Base-by-base conservation (phyloP, 2,888 invertebrate genomes). In the Tachystola acroxantha region DNA sequence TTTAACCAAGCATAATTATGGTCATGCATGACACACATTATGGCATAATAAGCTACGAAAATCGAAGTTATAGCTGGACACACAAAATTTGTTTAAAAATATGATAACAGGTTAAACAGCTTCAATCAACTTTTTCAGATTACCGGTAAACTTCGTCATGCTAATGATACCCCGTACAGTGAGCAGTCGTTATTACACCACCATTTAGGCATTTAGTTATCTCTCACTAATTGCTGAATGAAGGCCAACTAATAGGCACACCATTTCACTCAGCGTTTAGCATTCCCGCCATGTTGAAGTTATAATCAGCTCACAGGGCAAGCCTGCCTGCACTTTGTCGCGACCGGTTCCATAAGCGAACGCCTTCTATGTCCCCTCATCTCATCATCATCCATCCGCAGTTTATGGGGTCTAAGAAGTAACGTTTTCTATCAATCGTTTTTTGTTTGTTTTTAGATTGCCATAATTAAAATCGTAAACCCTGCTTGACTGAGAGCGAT, bases 191-290 rank as follows among this genome's bases (percentile, higher is more conserved):
- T 16, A 16, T 16, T 16, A 16, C 16, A 16, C 16, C 16, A 10
- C 13, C 30, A 30, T n/a, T 5, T 1, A 16, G 19, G 29, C 29
- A 16, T 7, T 30, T 30, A 19, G 31, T 32, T 22, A 22, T 32
- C 20, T 32, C 10, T 22, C 13, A 37, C 37, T 41, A 41, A 41
- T 41, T 34, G 36, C 32, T 5, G 31, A 12, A 41, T 24, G 37
- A 37, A 37, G 37, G 40, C 28, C 34, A 36, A 31, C 34, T 36
- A 32, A 26, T 34, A 10, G 26, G 27, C 33, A 27, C 34, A 27
- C 25, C 36, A 29, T 40, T 40, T 36, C 40, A 40, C 36, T 29
- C 10, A 10, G 40, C 34, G 36, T 37, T 41, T 41, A 37, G 34
- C 34, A 31, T 28, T 41, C 37, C 34, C 34, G 40, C 37, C 32